These are phyloP conservation scores for Salarias fasciatus DNA, from an alignment of 2,797 vertebrate genomes.

Conservation along the genomic window DNA sequence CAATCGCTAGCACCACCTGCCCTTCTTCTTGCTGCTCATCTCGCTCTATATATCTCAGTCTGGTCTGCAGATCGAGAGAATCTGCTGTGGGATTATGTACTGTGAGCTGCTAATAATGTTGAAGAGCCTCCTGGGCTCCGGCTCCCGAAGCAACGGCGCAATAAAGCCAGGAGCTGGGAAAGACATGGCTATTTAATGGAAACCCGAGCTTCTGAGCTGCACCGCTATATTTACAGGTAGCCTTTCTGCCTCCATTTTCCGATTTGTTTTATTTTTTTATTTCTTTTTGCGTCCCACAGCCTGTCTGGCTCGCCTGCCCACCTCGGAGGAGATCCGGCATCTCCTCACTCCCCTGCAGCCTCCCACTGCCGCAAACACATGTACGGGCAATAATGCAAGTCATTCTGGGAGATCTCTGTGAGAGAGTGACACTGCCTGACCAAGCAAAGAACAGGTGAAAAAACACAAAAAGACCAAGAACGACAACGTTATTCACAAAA, in stretches of 20 bases:
- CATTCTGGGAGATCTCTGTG: slow-evolving; percentile 35
- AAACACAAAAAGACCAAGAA: slow-evolving; percentile 37
- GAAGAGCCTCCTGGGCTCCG: slow-evolving; percentile 80
- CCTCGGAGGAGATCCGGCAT: slow-evolving; percentile 67
- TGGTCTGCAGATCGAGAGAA: slow-evolving; percentile 75
- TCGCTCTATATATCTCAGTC: slow-evolving; percentile 69
- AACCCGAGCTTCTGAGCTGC: slow-evolving; percentile 73
- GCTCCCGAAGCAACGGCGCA: slow-evolving; percentile 83
- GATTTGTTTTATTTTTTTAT: too few species aligned
- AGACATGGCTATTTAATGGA: slow-evolving; percentile 82
- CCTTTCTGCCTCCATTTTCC: slow-evolving; percentile 49
- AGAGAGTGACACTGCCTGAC: slow-evolving; percentile 50
- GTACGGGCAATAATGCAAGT: slow-evolving; percentile 44
- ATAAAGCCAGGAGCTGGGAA: slow-evolving; percentile 83
- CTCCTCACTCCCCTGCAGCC: slow-evolving; percentile 63
- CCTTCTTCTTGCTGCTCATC: slow-evolving; percentile 25
- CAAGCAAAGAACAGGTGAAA: slow-evolving; percentile 39
- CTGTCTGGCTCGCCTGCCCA: slow-evolving; percentile 53
- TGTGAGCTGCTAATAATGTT: slow-evolving; percentile 85
- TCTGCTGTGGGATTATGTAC: slow-evolving; percentile 80
- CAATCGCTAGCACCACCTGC: slow-evolving; percentile 3
- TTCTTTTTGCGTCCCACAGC: slow-evolving; percentile 39
- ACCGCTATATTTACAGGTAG: slow-evolving; percentile 83
- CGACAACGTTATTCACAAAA: slow-evolving; percentile 30
- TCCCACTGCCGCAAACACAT: slow-evolving; percentile 58